Evolutionary conservation across 1,140 invertebrate species (phyloP), one percentile per base, ranked within the genome.

Genomic region (Tachypleus tridentatus): DNA sequence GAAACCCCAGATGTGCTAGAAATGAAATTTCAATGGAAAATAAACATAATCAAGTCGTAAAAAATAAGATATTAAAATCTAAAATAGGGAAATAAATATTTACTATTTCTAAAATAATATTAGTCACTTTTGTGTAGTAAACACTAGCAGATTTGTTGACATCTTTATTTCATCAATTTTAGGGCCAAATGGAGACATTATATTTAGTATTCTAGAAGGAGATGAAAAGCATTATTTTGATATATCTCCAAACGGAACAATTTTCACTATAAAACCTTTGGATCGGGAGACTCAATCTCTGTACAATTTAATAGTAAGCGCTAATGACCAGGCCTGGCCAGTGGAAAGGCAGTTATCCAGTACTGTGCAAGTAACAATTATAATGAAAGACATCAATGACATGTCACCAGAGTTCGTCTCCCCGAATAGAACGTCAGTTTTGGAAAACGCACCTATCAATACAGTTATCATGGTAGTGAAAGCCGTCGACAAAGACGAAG

Each of bases 321-420:
- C 90, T 3, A 85, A 81, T 48, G 92, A 95, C 77, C 84, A 83
- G 72, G 88, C 89, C 4, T 73, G 79, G 65, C 77, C 83, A 47
- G 82, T 84, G 9, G 79, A 82, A 53, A 82, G 84, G 63, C 80
- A 86, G 52, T 79, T 95, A 52, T 91, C 90, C 7, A 89, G 90
- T 5, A 93, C 87, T 10, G 87, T 59, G 7, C 78, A 93, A 88
- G 89, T 97, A 53, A 91, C 84, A 47, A 86, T 98, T 66, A 83
- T 86, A 62, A 77, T 97, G 56, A 84, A 90, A 74, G 94, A 97
- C 77, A 87, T 97, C 29, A 98, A 98, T 78, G 95, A 99, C 76
- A 86, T 92, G 81, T 83, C 89, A 8, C 95, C 96, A 0, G 84
- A 88, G 73, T 98, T 98, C 77, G 83, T 92, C 69, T 86, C 88